These are phyloP conservation scores for Pitangus sulphuratus DNA, from an alignment of 2,797 vertebrate species.

Conservation along the genomic window DNA sequence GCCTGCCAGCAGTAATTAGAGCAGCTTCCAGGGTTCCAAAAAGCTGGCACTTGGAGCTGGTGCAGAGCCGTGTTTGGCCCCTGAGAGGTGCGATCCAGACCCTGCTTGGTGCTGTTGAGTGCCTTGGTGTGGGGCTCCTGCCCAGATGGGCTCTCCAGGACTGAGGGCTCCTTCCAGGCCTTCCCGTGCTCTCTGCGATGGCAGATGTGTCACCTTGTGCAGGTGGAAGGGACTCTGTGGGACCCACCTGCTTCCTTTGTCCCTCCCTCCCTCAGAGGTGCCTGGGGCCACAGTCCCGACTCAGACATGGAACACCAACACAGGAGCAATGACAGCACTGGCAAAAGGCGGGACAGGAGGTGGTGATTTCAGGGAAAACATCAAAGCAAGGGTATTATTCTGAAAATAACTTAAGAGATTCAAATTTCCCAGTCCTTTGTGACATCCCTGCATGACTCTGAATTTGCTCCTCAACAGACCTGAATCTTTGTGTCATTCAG, in stretches of 20 bases:
- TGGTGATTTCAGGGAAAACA: not conserved
- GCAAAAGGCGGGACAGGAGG: not conserved
- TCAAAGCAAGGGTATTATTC: not conserved
- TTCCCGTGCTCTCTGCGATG: not conserved
- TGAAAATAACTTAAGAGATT: not conserved
- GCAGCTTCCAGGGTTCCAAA: not conserved
- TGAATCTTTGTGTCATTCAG: not conserved
- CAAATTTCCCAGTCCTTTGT: not conserved
- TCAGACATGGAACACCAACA: not conserved
- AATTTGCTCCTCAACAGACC: not conserved
- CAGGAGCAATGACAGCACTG: not conserved
- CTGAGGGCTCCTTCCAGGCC: not conserved
- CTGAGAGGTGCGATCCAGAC: fast-evolving
- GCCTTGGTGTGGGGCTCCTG: not conserved
- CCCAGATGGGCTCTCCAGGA: not conserved
- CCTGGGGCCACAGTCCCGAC: not conserved
- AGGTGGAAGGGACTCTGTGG: fast-evolving
- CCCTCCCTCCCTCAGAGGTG: not conserved
- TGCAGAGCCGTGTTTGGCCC: not conserved
- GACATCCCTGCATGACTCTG: not conserved
- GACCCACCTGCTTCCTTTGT: not conserved
- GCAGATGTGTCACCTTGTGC: fast-evolving
- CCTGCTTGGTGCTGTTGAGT: fast-evolving
- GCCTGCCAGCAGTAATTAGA: not conserved
- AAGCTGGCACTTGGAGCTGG: not conserved